Percentiles rank a stretch among this genome's conserved stretches.
Evolutionary conservation across 2,113 vertebrate genomes (phyloP).

Genomic region (Siniperca knerii): DNA sequence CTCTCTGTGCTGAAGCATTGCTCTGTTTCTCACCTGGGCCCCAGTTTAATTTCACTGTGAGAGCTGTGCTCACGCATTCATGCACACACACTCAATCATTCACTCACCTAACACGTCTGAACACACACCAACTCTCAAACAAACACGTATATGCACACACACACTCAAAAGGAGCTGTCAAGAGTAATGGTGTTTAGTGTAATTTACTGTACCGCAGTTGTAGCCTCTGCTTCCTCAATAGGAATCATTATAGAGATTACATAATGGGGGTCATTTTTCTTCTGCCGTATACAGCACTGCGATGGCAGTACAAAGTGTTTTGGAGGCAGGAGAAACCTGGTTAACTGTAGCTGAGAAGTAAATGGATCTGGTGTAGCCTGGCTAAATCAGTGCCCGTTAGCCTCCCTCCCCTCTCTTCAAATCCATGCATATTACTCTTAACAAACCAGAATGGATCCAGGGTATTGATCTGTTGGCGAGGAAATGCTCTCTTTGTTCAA

Average conservation of each 20-base stretch:
- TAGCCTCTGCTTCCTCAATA: slow-evolving; percentile 73
- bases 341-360: slow-evolving; percentile 64
- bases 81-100: slow-evolving; percentile 56
- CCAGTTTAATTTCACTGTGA: slow-evolving; percentile 76
- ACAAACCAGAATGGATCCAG: slow-evolving; percentile 78
- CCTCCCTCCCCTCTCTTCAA: slow-evolving; percentile 44
- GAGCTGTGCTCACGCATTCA: slow-evolving; percentile 36
- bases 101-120: slow-evolving; percentile 23
- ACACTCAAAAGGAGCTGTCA: slow-evolving; percentile 66
- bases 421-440: slow-evolving; percentile 82
- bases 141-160: neutral
- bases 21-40: slow-evolving; percentile 78
- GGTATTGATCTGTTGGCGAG: slow-evolving; percentile 73
- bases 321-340: slow-evolving; percentile 57
- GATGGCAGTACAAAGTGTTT: slow-evolving; percentile 63
- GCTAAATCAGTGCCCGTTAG: slow-evolving; percentile 65
- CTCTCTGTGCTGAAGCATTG: slow-evolving; percentile 28
- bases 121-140: slow-evolving; percentile 6
- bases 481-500: slow-evolving; percentile 69
- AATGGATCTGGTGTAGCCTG: slow-evolving; percentile 67
- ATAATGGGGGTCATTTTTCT: slow-evolving; percentile 77
- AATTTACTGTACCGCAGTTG: slow-evolving; percentile 72
- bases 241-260: slow-evolving; percentile 78
- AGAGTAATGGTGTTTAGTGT: slow-evolving; percentile 77
- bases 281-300: slow-evolving; percentile 26